phyloP scores from a whole-genome alignment of 2,797 vertebrate genomes.

The Poecilia gillii region DNA sequence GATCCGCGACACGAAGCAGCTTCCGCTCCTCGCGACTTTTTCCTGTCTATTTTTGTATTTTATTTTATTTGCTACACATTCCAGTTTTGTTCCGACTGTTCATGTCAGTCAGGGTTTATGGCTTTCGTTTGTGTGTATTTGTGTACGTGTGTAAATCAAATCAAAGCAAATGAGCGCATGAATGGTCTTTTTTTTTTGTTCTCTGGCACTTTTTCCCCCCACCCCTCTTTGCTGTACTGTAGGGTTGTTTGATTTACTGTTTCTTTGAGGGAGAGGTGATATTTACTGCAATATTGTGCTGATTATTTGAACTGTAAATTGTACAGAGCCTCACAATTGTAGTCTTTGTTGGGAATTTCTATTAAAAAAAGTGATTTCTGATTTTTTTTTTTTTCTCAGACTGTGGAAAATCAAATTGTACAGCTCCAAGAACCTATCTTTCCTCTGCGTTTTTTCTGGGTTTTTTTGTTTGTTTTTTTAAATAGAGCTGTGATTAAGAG shows the following conservation, averaged over 20 bases:
- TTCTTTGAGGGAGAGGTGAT: constrained; percentile 74
- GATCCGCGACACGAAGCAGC: constrained; percentile 47
- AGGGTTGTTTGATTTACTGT: constrained; percentile 77
- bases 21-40: constrained; percentile 52
- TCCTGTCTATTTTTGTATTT: background rate
- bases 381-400: constrained; percentile 53
- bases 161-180: constrained; percentile 56
- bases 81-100: constrained; percentile 51
- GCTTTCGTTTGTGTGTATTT: constrained; percentile 25
- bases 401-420: constrained; percentile 80
- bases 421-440: constrained; percentile 80
- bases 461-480: background rate
- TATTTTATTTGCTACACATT: constrained; percentile 56
- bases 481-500: constrained; percentile 76
- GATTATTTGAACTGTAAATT: constrained; percentile 80
- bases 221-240: constrained; percentile 75
- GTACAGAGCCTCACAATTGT: constrained; percentile 78
- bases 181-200: constrained; percentile 61
- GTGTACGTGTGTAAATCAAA: constrained; percentile 50
- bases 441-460: constrained; percentile 46
- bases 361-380: constrained; percentile 66
- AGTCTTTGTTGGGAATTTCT: constrained; percentile 71
- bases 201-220: constrained; percentile 75
- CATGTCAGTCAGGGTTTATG: constrained; percentile 29
- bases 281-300: constrained; percentile 83